Conservation (phyloP, 2,113 vertebrate species). For the Xiphias gladius region DNA sequence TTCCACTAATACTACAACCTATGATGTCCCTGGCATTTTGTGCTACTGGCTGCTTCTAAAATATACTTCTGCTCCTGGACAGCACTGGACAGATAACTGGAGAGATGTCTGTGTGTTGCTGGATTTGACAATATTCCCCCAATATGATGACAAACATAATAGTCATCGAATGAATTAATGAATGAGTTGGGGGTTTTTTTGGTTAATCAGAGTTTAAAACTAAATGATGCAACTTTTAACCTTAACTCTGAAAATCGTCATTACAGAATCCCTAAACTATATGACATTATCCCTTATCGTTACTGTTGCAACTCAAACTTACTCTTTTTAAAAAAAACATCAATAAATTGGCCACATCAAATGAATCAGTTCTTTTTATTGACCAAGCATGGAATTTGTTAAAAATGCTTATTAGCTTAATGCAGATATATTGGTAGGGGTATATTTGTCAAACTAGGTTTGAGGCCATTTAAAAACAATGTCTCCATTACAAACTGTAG, state of each 20-base stretch:
- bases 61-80: too few species aligned
- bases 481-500: neutral
- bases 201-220: neutral
- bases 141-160: neutral
- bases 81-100: neutral
- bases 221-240: neutral
- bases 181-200: too few species aligned
- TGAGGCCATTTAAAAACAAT: neutral
- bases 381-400: neutral
- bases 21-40: too few species aligned
- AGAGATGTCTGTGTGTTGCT: neutral
- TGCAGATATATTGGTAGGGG: too few species aligned
- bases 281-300: too few species aligned
- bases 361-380: neutral
- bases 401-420: neutral
- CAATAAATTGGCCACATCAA: neutral
- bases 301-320: neutral
- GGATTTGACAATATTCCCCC: neutral
- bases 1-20: too few species aligned
- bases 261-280: too few species aligned
- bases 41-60: too few species aligned
- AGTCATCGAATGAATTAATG: neutral
- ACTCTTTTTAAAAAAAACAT: too few species aligned
- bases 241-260: neutral
- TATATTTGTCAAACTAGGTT: neutral